A percentile compares a stretch with the other conserved stretches of the same genome.
Evolutionary conservation across 2,888 invertebrate genomes (phyloP).

Genomic region (Amitus sp.): DNA sequence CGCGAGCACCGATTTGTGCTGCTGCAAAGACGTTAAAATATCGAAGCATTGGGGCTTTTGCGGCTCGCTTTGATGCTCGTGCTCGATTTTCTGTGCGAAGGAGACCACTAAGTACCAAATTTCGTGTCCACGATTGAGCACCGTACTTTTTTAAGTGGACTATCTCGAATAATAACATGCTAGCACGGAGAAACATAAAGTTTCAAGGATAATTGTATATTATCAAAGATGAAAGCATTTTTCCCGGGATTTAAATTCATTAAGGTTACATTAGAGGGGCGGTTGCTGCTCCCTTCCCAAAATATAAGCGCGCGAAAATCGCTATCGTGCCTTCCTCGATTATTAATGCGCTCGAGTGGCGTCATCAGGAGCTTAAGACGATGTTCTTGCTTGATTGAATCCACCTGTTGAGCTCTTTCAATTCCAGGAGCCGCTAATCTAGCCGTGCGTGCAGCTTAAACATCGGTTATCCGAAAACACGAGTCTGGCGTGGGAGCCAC

Average conservation of each 20-base stretch:
- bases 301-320: too few species aligned
- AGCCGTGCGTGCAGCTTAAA: constrained; percentile 21
- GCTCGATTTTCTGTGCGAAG: background rate
- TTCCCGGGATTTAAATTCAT: constrained; percentile 3
- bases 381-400: constrained; percentile 12
- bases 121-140: background rate
- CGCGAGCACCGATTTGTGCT: constrained; percentile 6
- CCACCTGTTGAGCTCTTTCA: constrained; percentile 13
- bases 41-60: background rate
- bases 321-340: background rate
- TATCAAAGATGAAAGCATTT: constrained; percentile 1
- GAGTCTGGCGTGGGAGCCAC: constrained; percentile 12
- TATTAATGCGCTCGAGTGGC: background rate
- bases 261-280: background rate
- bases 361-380: constrained; percentile 1
- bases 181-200: background rate
- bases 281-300: too few species aligned
- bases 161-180: constrained; percentile 3
- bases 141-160: background rate
- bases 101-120: background rate
- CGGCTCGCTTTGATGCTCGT: constrained; percentile 6
- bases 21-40: background rate
- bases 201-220: background rate
- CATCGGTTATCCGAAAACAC: constrained; percentile 21
- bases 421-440: constrained; percentile 25